Base-by-base conservation (phyloP, 2,888 invertebrate genomes). In the Sicus ferrugineus region DNA sequence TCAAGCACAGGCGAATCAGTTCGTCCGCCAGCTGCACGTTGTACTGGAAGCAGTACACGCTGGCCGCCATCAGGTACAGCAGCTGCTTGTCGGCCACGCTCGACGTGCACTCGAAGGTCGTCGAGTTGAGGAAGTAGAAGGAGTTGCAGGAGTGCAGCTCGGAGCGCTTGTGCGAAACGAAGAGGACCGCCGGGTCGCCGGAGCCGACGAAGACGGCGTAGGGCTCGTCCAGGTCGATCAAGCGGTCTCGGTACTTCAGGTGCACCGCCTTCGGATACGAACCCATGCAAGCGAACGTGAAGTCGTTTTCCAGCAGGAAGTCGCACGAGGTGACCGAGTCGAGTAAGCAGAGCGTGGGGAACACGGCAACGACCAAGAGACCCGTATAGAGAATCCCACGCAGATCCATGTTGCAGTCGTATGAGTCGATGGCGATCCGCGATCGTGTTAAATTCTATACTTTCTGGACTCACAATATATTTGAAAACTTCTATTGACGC, bases 231-330 rank as follows among this genome's bases (percentile, higher is more conserved):
- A 63, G 34, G 3, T 30, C 19, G 21, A 73, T 67, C 50, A 68
- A 61, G 4, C 50, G 34, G 31, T 73, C 73, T 9, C 67, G 72
- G 67, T 70, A 73, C 56, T 73, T 73, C 11, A 72, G 59, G 1
- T 46, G n/a, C 2, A 69, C 46, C 42, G 68, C 72, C 58, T 63
- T 63, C 1, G 73, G 70, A 67, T 70, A 73, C 2, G 42, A 9
- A 2, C 72, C 73, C 6, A 52, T 34, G 28, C 73, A 73, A 38
- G 66, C 68, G 2, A 52, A 31, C 16, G 63, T 3, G 56, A 70
- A 68, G 9, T 42, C 19, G 16, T 31, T 42, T 2, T 38, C 7
- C 0, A 58, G n/a, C 7, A 73, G n/a, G 30, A 69, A 71, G 1
- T 21, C 2, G 11, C 72, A 73, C 5, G 34, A 14, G 9, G 14